These are phyloP conservation scores for Odontocolon sp. DNA, from an alignment of 2,888 invertebrate genomes.

Conservation along the genomic window DNA sequence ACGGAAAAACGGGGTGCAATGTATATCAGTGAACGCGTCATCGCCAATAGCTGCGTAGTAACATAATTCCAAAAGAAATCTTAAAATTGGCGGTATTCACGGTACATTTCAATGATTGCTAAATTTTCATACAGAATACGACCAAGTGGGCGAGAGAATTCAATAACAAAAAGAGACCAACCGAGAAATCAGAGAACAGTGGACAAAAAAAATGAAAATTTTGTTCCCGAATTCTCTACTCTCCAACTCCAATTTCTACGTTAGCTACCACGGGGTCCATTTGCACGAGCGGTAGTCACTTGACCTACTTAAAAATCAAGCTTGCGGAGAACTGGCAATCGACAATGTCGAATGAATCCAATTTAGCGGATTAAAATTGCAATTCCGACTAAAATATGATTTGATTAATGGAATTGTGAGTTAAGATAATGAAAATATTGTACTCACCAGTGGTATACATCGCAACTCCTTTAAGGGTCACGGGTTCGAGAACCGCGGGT, in stretches of 20 bases:
- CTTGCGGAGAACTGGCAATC: constrained; percentile 16
- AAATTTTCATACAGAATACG: no score
- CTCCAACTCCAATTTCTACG: constrained; percentile 32
- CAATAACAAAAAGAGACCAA: constrained; percentile 35
- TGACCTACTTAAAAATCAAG: constrained; percentile 51
- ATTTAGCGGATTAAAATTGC: constrained; percentile 36
- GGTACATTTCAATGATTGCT: no score
- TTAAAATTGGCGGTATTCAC: no score
- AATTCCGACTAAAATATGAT: not conserved
- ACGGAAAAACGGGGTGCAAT: no score
- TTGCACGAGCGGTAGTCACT: constrained; percentile 26
- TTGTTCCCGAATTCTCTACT: not conserved
- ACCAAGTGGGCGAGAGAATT: constrained; percentile 29
- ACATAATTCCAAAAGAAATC: no score
- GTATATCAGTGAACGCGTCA: no score
- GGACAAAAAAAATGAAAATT: constrained; percentile 8
- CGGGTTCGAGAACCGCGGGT: constrained; percentile 90
- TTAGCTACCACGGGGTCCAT: not conserved
- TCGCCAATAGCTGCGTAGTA: no score
- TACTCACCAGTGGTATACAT: constrained; percentile 89
- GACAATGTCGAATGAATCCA: constrained; percentile 12
- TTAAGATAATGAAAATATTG: not conserved
- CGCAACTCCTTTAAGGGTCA: constrained; percentile 92
- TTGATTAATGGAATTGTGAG: not conserved
- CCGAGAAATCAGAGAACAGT: constrained; percentile 17